phyloP scores from a whole-genome alignment of 2,888 invertebrate genomes.

The Automeris io region DNA sequence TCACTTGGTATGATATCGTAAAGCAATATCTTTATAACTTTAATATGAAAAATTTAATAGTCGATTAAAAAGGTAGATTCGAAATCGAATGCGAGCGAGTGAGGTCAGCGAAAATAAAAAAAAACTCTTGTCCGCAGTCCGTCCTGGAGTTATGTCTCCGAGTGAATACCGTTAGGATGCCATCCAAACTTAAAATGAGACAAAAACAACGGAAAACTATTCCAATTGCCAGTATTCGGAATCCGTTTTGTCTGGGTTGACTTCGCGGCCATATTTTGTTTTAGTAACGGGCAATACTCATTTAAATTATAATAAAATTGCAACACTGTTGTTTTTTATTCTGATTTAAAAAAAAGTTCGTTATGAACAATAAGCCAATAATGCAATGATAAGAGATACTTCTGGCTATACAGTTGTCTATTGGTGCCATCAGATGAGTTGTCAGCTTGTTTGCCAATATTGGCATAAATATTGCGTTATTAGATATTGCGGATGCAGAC shows the following conservation, averaged over 20 bases:
- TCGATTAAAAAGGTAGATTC: slow-evolving; percentile 32
- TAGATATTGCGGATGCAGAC: too few species aligned
- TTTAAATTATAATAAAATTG: slow-evolving; percentile 3
- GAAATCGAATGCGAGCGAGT: slow-evolving; percentile 49
- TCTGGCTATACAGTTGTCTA: too few species aligned
- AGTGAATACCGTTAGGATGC: slow-evolving; percentile 73
- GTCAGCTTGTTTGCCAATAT: too few species aligned
- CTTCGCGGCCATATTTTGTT: slow-evolving; percentile 21
- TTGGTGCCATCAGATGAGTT: too few species aligned
- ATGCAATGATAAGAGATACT: too few species aligned
- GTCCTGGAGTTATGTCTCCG: slow-evolving; percentile 64
- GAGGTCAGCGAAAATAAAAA: slow-evolving; percentile 65
- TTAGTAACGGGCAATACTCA: slow-evolving; percentile 9
- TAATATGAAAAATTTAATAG: not conserved
- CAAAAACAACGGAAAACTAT: slow-evolving; percentile 63
- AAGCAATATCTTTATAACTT: too few species aligned
- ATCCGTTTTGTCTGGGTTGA: slow-evolving; percentile 69
- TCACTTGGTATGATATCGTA: too few species aligned
- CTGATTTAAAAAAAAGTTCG: too few species aligned
- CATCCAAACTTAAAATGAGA: slow-evolving; percentile 53
- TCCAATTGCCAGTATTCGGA: slow-evolving; percentile 74
- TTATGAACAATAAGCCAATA: too few species aligned
- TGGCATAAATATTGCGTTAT: too few species aligned
- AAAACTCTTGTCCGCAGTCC: slow-evolving; percentile 59
- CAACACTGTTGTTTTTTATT: too few species aligned